Base-by-base conservation (phyloP, 2,797 vertebrate species). In the Halcyon chelicuti region DNA sequence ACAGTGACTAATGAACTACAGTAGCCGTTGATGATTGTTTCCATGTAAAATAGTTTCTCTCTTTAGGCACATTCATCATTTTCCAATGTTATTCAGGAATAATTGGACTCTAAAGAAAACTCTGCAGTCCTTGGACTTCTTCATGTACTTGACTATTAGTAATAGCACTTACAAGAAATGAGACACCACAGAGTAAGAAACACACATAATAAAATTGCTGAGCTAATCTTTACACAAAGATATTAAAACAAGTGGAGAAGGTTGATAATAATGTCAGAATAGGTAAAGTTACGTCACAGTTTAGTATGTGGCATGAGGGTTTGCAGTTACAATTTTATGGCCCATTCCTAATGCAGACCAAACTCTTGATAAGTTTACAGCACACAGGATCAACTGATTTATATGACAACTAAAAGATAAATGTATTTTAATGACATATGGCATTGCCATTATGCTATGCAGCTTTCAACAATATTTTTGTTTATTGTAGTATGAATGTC, bases 211-310 rank as follows among this genome's bases (percentile, higher is more conserved):
- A 72, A 86, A 86, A 42, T 33, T 55, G 23, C 33, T 14, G 2
- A 92, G 58, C 40, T 71, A 40, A 70, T 94, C 65, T 80, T 92
- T 39, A 35, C 44, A 77, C 18, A 76, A 62, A 84, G 39, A 77
- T 52, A 65, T 23, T 68, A 80, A 86, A 92, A 83, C 37, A 61
- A 57, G 23, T 40, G 49, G 7, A 66, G 40, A 73, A 76, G 37
- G 52, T 33, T 81, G 55, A 71, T 88, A 82, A 65, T 88, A 51
- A 82, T 82, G 80, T 73, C 80, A 89, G 52, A 82, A 87, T 31
- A 90, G 55, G 65, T 90, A 90, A 91, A 94, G 87, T 92, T 68
- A 93, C n/a, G 40, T 91, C 71, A 92, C 61, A 77, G 60, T 81
- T 88, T 90, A 61, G 31, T 65, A 86, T 70, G 31, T 28, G 28